These are phyloP conservation scores for Andrena dorsata DNA, from an alignment of 2,888 invertebrate genomes.

Conservation along the genomic window DNA sequence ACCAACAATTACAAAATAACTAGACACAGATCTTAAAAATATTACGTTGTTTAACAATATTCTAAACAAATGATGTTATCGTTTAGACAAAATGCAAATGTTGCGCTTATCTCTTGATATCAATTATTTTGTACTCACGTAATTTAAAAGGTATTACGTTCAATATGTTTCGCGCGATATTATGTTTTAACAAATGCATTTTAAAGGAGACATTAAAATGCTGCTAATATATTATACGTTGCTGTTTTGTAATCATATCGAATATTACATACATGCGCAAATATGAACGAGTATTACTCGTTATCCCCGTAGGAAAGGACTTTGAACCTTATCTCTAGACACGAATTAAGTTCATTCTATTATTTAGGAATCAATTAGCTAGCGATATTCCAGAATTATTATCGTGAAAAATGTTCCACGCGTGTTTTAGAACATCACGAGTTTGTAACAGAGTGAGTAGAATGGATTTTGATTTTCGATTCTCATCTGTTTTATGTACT, in stretches of 20 bases:
- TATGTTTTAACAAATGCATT: slow-evolving; percentile 1
- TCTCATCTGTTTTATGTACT: slow-evolving; percentile 24
- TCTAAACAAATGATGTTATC: too few relatives aligned
- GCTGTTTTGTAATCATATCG: not conserved
- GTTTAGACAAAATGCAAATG: too few relatives aligned
- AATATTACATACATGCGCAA: not conserved
- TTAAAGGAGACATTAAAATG: not conserved
- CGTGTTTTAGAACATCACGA: slow-evolving; percentile 47
- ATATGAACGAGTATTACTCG: not conserved
- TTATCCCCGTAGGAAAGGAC: slow-evolving; percentile 30
- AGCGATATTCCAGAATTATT: not conserved
- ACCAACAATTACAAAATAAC: slow-evolving; percentile 30
- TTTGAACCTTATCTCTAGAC: slow-evolving; percentile 56
- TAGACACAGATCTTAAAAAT: not conserved
- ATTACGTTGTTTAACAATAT: too few relatives aligned
- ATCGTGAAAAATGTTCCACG: slow-evolving; percentile 56
- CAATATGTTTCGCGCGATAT: not conserved
- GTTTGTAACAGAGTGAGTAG: slow-evolving; percentile 56
- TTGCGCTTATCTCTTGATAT: not conserved
- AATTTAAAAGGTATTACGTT: not conserved
- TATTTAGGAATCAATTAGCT: not conserved
- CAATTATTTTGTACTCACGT: not conserved
- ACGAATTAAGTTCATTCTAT: slow-evolving; percentile 26
- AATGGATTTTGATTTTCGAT: not conserved
- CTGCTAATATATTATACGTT: not conserved